Percentiles rank a stretch among this genome's conserved stretches.
phyloP scores from a whole-genome alignment of 2,113 vertebrate species.

The Athene cunicularia region DNA sequence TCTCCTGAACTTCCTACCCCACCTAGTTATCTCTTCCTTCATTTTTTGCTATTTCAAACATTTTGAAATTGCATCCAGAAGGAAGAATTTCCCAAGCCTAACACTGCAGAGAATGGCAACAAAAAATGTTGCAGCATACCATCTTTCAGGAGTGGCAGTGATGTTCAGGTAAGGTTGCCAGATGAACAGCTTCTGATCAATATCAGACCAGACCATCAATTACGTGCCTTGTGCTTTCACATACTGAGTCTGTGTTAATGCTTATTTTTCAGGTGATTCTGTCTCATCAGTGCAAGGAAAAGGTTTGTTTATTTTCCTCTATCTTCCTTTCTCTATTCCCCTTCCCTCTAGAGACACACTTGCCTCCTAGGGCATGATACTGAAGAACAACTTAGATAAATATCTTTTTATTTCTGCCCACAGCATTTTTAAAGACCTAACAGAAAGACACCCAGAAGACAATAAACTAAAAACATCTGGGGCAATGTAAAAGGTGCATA shows the following conservation, averaged over 20 bases:
- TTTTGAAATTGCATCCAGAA: neutral
- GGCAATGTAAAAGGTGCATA: neutral
- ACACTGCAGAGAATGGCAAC: neutral
- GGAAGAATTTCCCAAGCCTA: neutral
- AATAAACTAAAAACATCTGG: neutral
- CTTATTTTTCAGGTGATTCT: neutral
- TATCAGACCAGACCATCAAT: neutral
- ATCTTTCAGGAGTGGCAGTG: neutral
- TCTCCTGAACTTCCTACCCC: neutral
- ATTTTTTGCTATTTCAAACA: neutral
- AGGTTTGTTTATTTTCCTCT: neutral
- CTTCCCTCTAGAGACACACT: neutral
- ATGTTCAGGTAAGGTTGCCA: neutral
- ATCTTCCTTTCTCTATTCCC: neutral
- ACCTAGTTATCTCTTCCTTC: neutral
- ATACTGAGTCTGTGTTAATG: neutral
- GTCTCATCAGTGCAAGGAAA: rapidly evolving
- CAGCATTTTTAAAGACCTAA: neutral
- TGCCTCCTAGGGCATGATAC: neutral
- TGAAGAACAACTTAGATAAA: neutral
- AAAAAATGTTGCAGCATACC: neutral
- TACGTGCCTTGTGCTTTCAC: neutral
- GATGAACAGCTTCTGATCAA: too few relatives aligned
- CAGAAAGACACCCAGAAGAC: neutral
- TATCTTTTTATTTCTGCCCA: neutral